phyloP scores from a whole-genome alignment of 2,113 vertebrate genomes.

The Pavo muticus region DNA sequence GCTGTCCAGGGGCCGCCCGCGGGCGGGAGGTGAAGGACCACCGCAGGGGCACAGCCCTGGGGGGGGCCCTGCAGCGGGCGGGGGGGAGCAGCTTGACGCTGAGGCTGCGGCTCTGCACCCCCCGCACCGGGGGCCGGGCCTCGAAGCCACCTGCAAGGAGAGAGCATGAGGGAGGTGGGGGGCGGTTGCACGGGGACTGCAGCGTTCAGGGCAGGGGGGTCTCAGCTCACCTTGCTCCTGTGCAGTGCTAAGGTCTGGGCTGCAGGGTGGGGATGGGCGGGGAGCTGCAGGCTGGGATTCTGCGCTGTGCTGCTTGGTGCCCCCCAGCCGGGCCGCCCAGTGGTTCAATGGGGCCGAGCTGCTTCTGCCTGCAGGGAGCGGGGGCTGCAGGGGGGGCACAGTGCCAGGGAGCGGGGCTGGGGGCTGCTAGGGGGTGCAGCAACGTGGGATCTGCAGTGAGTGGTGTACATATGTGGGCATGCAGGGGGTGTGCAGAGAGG shows the following conservation, averaged over 20 bases:
- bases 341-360: conserved; percentile 87
- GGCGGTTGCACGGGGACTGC: too few relatives aligned
- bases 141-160: conserved; percentile 78
- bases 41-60: conserved; percentile 80
- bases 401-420: neutral
- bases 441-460: neutral
- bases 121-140: conserved; percentile 75
- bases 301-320: conserved; percentile 74
- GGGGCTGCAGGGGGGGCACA: neutral
- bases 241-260: conserved; percentile 58
- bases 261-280: conserved; percentile 67
- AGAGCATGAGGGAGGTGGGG: neutral
- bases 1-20: conserved; percentile 73
- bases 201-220: too few relatives aligned
- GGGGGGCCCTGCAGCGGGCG: conserved; percentile 72
- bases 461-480: accelerated
- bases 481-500: too few relatives aligned
- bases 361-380: conserved; percentile 78
- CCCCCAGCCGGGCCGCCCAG: conserved; percentile 86
- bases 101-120: conserved; percentile 80
- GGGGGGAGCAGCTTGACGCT: conserved; percentile 81
- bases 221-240: conserved; percentile 78
- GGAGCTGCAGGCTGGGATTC: conserved; percentile 77
- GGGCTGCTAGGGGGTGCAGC: neutral
- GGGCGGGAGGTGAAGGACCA: conserved; percentile 85